Conservation (phyloP, 1,140 invertebrate genomes). For the Euura saliciscinereae region DNA sequence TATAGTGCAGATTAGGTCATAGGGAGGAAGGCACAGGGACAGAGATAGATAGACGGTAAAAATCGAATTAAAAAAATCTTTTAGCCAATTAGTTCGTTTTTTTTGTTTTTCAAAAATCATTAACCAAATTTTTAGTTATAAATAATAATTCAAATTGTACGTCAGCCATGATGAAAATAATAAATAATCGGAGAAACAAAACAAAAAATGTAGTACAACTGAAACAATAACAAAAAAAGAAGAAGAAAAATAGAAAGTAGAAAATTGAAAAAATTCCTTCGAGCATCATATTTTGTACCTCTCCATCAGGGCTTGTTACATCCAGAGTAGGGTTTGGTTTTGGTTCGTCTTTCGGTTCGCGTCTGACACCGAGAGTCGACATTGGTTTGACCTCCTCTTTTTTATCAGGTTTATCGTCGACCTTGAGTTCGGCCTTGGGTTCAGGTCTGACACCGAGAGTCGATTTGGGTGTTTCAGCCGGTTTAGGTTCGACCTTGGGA, state of each 20-base stretch:
- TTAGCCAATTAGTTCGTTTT: too few relatives aligned
- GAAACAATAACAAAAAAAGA: neutral
- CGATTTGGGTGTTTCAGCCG: constrained; percentile 61
- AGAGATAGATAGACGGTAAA: too few relatives aligned
- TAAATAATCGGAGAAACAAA: too few relatives aligned
- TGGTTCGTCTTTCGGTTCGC: constrained; percentile 38
- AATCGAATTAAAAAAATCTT: too few relatives aligned
- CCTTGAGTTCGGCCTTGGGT: constrained; percentile 47
- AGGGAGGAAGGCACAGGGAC: too few relatives aligned
- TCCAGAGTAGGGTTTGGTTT: constrained; percentile 38
- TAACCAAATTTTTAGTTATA: too few relatives aligned
- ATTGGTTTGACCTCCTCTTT: constrained; percentile 21
- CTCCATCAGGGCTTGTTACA: constrained; percentile 34
- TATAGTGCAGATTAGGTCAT: too few relatives aligned
- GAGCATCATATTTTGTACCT: constrained; percentile 38
- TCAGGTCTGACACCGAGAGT: constrained; percentile 44
- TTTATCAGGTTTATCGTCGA: constrained; percentile 45
- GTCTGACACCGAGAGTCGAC: constrained; percentile 22
- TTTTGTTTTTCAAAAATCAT: too few relatives aligned
- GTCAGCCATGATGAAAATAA: too few relatives aligned
- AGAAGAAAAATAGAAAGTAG: neutral
- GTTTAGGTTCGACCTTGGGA: constrained; percentile 48
- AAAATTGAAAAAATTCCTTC: neutral
- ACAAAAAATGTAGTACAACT: too few relatives aligned
- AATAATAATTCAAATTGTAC: too few relatives aligned